Evolutionary conservation across 2,888 invertebrate genomes (phyloP), one percentile per base, ranked within the genome.

Genomic region (Rosalia funebris): DNA sequence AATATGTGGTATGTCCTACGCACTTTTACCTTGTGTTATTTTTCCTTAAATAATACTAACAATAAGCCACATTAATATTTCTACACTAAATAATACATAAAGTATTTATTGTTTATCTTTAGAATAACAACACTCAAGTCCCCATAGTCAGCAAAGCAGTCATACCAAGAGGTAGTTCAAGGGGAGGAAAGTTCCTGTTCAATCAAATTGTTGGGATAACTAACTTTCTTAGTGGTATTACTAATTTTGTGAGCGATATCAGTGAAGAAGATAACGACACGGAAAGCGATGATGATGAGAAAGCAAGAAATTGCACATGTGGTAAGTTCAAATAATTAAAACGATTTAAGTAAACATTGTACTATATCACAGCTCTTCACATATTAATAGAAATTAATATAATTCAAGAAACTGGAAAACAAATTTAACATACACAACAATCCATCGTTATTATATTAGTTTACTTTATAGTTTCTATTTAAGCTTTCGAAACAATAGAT

Each of bases 281-380:
- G n/a, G 45, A 25, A 2, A 46, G 41, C 11, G 54, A 57, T 12
- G 60, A 62, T 14, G 55, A 37, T 5, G 54, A 57, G 14, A 66
- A 66, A 50, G 47, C 58, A 1, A 66, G 48, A 48, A 66, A 66
- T 37, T 66, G 66, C 44, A 48, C 62, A 2, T 66, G 66, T 46
- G 66, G 66, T 66, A 41, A 63, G 63, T 60, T 41, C n/a, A 25
- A n/a, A 12, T 31, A 32, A 20, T n/a, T 31, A 31, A 7, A 44
- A 7, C 17, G 5, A 1, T n/a, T 39, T 39, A 9, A 1, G 9
- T 39, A 12, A 15, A 2, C 2, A 39, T 2, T 44, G 10, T 11
- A 10, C 5, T 39, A 25, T 9, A 4, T 20, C n/a, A 11, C 46
- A 32, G 17, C 9, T 14, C 15, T 41, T 47, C 0, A 20, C n/a